Base-by-base conservation (phyloP, 2,888 invertebrate species). In the Cerastoderma edule region DNA sequence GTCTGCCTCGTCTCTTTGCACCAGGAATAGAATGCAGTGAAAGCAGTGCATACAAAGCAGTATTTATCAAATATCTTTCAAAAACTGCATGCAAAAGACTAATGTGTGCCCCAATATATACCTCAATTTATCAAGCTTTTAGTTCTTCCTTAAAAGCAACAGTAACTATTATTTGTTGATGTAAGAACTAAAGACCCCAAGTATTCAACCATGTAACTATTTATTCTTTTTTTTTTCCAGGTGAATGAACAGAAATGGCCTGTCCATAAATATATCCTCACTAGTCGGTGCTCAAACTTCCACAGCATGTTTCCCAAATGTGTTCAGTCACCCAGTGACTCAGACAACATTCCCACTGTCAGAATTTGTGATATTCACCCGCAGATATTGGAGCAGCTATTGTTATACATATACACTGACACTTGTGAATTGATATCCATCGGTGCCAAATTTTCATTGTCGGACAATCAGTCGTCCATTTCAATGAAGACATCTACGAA, bases 201-300 rank as follows among this genome's bases (percentile, higher is more conserved):
- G n/a, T n/a, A n/a, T n/a, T n/a, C n/a, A n/a, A n/a, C n/a, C n/a
- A n/a, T n/a, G n/a, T n/a, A n/a, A n/a, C n/a, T 10, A 44, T 16
- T n/a, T n/a, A n/a, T n/a, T 32, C 32, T 33, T 30, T 68, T 68
- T 46, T 44, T 50, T 54, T 77, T 85, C 63, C 86, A 95, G 95
- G 93, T 95, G 39, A 95, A 95, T 33, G 91, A 93, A 67, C 94
- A 94, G 83, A 91, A 91, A 2, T 96, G 95, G 92, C 94, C 95
- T 0, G 96, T 95, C 0, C 97, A 97, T 92, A 95, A 95, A 83
- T 96, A 95, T 91, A 95, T 97, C 66, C 91, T 97, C 0, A 95
- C 95, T 0, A 94, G 94, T 0, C 94, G 94, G 80, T 95, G 95
- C 75, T 94, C 95, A 8, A 94, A 94, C 27, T 94, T 97, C 8